Evolutionary conservation across 2,113 vertebrate species (phyloP).

Genomic region (Synchiropus splendidus): DNA sequence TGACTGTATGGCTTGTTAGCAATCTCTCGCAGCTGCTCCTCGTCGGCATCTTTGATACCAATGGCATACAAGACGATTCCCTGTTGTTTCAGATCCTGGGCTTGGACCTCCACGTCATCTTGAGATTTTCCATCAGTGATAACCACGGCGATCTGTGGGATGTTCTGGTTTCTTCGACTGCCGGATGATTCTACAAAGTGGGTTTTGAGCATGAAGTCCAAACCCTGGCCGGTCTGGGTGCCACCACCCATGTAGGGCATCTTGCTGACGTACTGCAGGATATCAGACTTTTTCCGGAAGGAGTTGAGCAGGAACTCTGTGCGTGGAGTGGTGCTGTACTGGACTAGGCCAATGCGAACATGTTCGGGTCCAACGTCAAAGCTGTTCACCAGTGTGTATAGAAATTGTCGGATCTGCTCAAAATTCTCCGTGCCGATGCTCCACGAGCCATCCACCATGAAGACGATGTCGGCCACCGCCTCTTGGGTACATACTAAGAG

Average conservation of each 20-base stretch:
- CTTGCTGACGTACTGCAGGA: conserved; percentile 70
- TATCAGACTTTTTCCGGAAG: conserved; percentile 53
- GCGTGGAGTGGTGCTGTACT: conserved; percentile 73
- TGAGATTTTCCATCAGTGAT: conserved; percentile 49
- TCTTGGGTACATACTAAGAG: conserved; percentile 77
- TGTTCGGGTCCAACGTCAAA: conserved; percentile 70
- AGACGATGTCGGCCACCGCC: conserved; percentile 83
- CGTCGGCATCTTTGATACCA: conserved; percentile 73
- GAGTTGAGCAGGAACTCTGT: conserved; percentile 83
- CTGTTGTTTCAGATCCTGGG: conserved; percentile 58
- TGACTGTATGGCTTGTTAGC: conserved; percentile 50
- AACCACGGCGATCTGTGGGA: conserved; percentile 49
- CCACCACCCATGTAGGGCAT: conserved; percentile 73
- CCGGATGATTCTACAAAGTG: conserved; percentile 75
- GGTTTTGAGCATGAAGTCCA: conserved; percentile 73
- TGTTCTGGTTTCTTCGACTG: conserved; percentile 66
- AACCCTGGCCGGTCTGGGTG: conserved; percentile 70
- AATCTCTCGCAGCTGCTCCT: conserved; percentile 61
- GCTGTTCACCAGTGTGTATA: conserved; percentile 74
- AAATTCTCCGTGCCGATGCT: conserved; percentile 79
- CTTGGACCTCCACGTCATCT: conserved; percentile 51
- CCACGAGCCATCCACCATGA: conserved; percentile 89
- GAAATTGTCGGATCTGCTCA: conserved; percentile 76
- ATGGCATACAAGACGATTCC: conserved; percentile 72
- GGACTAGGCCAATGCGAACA: conserved; percentile 79